These are phyloP conservation scores for Zaprionus africanus DNA, from an alignment of 1,140 invertebrate species.

Conservation along the genomic window DNA sequence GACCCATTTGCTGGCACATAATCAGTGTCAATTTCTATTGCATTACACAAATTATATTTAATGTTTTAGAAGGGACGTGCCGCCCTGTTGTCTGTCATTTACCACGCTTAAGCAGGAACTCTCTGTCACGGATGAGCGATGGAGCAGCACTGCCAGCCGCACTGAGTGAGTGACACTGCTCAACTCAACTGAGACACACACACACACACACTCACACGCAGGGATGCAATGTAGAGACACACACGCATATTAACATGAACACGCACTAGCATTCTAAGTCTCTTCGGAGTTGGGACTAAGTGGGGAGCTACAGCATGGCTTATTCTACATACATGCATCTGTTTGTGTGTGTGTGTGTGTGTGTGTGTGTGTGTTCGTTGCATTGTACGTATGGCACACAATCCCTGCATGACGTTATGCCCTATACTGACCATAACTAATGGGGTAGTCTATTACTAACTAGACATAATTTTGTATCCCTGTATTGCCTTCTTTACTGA, in stretches of 20 bases:
- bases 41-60: constrained; percentile 63
- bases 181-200: constrained; percentile 20
- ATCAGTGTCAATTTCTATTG: constrained; percentile 11
- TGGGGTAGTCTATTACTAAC: neutral
- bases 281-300: constrained; percentile 17
- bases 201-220: constrained; percentile 14
- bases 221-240: neutral
- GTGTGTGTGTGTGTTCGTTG: constrained; percentile 13
- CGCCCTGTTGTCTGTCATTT: constrained; percentile 19
- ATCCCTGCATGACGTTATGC: neutral
- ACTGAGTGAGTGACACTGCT: constrained; percentile 27
- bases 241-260: constrained; percentile 2
- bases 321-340: constrained; percentile 6
- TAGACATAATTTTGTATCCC: neutral
- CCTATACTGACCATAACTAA: neutral
- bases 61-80: constrained; percentile 48
- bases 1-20: neutral
- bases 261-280: constrained; percentile 9
- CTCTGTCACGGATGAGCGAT: constrained; percentile 31
- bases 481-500: neutral
- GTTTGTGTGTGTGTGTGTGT: constrained; percentile 30
- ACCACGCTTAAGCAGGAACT: constrained; percentile 12
- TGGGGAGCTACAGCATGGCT: constrained; percentile 12
- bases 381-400: constrained; percentile 4
- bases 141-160: constrained; percentile 17